Evolutionary conservation across 2,888 invertebrate species (phyloP).

Genomic region (Syrista parreyssii): DNA sequence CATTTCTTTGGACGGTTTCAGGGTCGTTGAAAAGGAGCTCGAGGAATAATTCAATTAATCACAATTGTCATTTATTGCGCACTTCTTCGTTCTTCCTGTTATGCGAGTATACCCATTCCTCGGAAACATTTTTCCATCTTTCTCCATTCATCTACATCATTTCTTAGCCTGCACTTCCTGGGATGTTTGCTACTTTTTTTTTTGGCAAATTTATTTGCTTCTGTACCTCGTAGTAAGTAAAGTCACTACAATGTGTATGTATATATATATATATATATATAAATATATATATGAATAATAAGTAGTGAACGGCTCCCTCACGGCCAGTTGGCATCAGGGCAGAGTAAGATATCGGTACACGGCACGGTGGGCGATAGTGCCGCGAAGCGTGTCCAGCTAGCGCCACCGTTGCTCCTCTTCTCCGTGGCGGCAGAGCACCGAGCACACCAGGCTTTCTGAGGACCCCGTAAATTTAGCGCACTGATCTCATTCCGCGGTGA

Average conservation of each 20-base stretch:
- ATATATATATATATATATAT: neutral
- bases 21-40: constrained; percentile 21
- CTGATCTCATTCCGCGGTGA: constrained; percentile 58
- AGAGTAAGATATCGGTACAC: neutral
- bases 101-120: neutral
- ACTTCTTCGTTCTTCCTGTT: neutral
- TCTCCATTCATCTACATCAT: neutral
- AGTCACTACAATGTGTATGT: neutral
- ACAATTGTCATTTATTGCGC: constrained; percentile 24
- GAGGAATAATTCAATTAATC: constrained; percentile 33
- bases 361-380: constrained; percentile 1
- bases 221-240: constrained; percentile 12
- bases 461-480: constrained; percentile 52
- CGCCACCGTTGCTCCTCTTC: neutral
- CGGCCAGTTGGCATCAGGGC: too few species aligned
- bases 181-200: neutral
- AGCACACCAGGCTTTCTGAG: neutral
- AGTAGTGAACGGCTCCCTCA: too few species aligned
- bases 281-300: neutral
- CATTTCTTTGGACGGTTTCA: constrained; percentile 21
- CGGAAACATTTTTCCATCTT: neutral
- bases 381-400: constrained; percentile 6
- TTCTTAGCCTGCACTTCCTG: neutral
- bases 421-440: neutral
- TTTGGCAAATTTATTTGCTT: too few species aligned